Evolutionary conservation across 1,140 invertebrate species (phyloP), one percentile per base, ranked within the genome.

Genomic region (Drosophila ohnishii): DNA sequence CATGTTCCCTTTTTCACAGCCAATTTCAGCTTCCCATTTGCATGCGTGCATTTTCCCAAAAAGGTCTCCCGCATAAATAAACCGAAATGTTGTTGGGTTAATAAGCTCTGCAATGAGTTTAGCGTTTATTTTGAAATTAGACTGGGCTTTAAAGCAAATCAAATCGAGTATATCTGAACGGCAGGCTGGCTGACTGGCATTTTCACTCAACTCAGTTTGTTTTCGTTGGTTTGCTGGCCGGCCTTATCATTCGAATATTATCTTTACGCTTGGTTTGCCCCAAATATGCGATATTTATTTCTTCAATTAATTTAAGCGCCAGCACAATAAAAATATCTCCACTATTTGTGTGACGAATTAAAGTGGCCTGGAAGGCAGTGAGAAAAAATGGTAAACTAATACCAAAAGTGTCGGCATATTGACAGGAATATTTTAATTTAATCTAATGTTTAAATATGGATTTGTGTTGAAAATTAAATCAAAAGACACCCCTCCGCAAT

Each of bases 231-330:
- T 64, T 51, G 47, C 19, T 28, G 30, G 19, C 19, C 57, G n/a
- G 40, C 48, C 56, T 80, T 80, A 80, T 80, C 70, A 59, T 35
- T 72, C 22, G 56, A 62, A 42, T 35, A 76, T 81, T 66, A 81
- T 80, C 32, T 80, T 56, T 60, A 60, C 77, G 37, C 50, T 30
- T 55, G 55, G 34, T 35, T 62, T 35, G 77, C 58, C 56, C 72
- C 50, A 64, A 42, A 75, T 60, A 40, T 42, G 37, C 57, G 47
- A 47, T 67, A 59, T 73, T 66, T 75, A 32, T 67, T 82, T 74
- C 58, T 40, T 59, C 58, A 81, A 81, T 78, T 82, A 78, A 82
- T 74, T 78, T 51, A 82, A 53, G 79, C 78, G 66, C 56, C 72
- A 65, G 56, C 40, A 19, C 58, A 58, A 60, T 67, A 39, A 58